These are phyloP conservation scores for Tachina fera DNA, from an alignment of 2,888 invertebrate species.

Conservation along the genomic window DNA sequence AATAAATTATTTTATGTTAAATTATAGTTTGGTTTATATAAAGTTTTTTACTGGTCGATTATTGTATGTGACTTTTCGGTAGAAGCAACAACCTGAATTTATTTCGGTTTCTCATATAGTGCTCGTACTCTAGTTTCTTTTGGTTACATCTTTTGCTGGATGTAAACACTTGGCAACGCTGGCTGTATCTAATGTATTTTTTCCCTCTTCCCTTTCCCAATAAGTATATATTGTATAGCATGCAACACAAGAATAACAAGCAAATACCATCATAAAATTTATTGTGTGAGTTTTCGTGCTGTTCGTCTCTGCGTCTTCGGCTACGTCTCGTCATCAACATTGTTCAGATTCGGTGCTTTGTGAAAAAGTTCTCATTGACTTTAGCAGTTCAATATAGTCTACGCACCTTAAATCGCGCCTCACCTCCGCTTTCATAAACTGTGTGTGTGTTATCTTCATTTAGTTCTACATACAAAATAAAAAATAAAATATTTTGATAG, in stretches of 20 bases:
- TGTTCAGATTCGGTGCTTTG: slow-evolving; percentile 68
- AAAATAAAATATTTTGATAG: slow-evolving; percentile 73
- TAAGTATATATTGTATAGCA: slow-evolving; percentile 43
- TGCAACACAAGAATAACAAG: slow-evolving; percentile 57
- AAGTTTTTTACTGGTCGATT: too few relatives aligned
- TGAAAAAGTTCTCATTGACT: slow-evolving; percentile 74
- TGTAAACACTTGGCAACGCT: slow-evolving; percentile 5
- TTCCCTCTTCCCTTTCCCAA: slow-evolving; percentile 38
- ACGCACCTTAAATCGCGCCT: slow-evolving; percentile 76
- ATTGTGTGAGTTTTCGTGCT: slow-evolving; percentile 70
- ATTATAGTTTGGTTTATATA: too few relatives aligned
- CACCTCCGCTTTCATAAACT: slow-evolving; percentile 79
- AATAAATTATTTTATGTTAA: too few relatives aligned
- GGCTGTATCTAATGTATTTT: slow-evolving; percentile 27
- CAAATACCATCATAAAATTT: slow-evolving; percentile 67
- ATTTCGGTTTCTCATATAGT: too few relatives aligned
- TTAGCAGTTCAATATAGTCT: slow-evolving; percentile 77
- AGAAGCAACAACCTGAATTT: too few relatives aligned
- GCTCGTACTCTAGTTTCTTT: too few relatives aligned
- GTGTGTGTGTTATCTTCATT: slow-evolving; percentile 60
- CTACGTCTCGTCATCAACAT: slow-evolving; percentile 71
- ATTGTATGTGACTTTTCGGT: too few relatives aligned
- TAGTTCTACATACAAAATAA: slow-evolving; percentile 54
- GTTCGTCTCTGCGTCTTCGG: slow-evolving; percentile 69
- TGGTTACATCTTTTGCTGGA: too few relatives aligned